Percentiles rank a stretch among this genome's conserved stretches.
These are phyloP conservation scores for Gari tellinella DNA, from an alignment of 2,888 invertebrate species.

Conservation along the genomic window DNA sequence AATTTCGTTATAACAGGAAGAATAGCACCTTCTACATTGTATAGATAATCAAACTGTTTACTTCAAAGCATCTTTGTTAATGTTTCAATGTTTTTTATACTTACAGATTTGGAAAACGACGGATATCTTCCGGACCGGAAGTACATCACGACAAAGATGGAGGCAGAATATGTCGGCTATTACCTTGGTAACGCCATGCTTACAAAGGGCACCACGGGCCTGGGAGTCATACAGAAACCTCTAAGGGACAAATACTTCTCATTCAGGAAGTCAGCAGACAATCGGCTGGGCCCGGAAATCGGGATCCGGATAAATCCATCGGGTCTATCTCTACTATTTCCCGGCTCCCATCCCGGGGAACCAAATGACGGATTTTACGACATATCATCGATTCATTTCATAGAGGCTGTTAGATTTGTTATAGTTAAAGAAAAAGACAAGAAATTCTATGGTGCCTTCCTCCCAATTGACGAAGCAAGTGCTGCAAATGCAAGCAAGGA, in stretches of 20 bases:
- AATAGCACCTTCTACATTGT: too few species aligned
- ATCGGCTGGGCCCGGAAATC: constrained; percentile 66
- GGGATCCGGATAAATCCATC: constrained; percentile 90
- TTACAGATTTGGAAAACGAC: constrained; percentile 39
- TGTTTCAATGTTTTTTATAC: not conserved
- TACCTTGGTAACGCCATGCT: constrained; percentile 98
- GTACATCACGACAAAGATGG: constrained; percentile 43
- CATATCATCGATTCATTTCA: constrained; percentile 86
- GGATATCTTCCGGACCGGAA: not conserved
- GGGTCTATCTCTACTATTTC: constrained; percentile 96
- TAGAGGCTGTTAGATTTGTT: constrained; percentile 80
- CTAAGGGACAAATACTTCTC: constrained; percentile 97
- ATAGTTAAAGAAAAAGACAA: constrained; percentile 80
- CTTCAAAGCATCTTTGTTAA: too few species aligned
- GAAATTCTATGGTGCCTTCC: constrained; percentile 86
- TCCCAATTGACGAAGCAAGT: constrained; percentile 87
- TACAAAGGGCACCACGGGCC: constrained; percentile 98
- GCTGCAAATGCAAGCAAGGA: constrained; percentile 74
- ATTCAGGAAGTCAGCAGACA: constrained; percentile 87
- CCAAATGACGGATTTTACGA: constrained; percentile 88
- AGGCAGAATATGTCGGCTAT: constrained; percentile 91
- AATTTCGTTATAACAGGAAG: too few species aligned
- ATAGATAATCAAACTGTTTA: too few species aligned
- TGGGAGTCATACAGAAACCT: constrained; percentile 98
- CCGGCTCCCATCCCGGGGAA: constrained; percentile 97